A percentile compares a stretch with the other conserved stretches of the same genome.
Conservation (phyloP, 2,888 invertebrate species). For the Sphaerophoria rueppellii region DNA sequence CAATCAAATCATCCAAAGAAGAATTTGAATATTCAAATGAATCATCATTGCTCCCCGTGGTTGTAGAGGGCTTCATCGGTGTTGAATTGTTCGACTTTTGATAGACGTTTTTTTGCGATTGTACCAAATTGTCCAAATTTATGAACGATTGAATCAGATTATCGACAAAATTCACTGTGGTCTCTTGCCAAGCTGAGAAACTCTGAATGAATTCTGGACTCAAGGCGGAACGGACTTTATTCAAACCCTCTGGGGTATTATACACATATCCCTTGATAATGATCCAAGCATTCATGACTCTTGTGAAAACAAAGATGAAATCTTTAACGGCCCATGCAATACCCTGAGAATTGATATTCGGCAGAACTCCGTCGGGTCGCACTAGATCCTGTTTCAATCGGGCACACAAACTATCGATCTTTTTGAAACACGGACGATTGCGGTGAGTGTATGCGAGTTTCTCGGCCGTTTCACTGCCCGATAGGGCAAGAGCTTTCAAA, state of each 20-base stretch:
- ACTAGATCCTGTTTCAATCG: conserved; percentile 88
- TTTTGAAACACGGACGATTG: conserved; percentile 88
- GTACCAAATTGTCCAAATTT: conserved; percentile 83
- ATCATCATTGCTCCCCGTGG: conserved; percentile 70
- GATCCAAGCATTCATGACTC: conserved; percentile 89
- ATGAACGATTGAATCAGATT: conserved; percentile 85
- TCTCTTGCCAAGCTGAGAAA: conserved; percentile 85
- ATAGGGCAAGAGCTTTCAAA: conserved; percentile 83
- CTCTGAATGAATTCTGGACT: conserved; percentile 84
- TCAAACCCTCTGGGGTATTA: conserved; percentile 85
- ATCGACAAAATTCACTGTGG: conserved; percentile 85
- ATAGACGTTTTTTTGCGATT: conserved; percentile 80
- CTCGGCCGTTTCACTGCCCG: conserved; percentile 87
- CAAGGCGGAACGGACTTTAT: conserved; percentile 85
- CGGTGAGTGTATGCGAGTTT: conserved; percentile 87
- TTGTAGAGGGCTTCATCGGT: conserved; percentile 70
- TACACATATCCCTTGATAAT: conserved; percentile 87
- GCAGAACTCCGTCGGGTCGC: conserved; percentile 87
- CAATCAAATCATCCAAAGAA: conserved; percentile 61
- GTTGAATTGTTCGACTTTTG: conserved; percentile 75
- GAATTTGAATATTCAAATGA: conserved; percentile 76
- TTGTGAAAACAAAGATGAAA: conserved; percentile 89
- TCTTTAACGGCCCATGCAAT: conserved; percentile 90
- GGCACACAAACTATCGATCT: conserved; percentile 88
- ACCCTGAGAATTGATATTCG: conserved; percentile 89